These are phyloP conservation scores for Drosophila asahinai DNA, from an alignment of 1,140 invertebrate species.

Conservation along the genomic window DNA sequence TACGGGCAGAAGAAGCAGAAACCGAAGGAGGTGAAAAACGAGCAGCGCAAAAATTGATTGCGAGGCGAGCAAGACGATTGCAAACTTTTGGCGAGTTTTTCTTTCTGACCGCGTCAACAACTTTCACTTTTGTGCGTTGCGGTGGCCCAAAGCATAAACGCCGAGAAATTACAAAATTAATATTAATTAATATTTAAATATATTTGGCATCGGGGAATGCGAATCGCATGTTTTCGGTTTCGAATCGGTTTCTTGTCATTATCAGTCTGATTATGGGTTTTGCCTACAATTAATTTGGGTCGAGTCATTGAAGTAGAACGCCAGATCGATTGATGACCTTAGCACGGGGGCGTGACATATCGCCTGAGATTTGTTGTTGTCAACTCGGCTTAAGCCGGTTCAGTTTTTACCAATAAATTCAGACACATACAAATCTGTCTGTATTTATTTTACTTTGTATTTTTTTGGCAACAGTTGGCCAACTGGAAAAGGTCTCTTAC, in stretches of 20 bases:
- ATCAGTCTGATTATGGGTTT: conserved; percentile 41
- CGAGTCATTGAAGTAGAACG: conserved; percentile 80
- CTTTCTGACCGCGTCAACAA: conserved; percentile 70
- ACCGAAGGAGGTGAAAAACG: conserved; percentile 28
- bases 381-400: conserved; percentile 57
- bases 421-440: conserved; percentile 1
- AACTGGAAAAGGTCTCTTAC: conserved; percentile 58
- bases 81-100: conserved; percentile 65
- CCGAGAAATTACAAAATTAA: conserved; percentile 66
- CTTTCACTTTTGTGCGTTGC: conserved; percentile 70
- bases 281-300: conserved; percentile 56
- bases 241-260: conserved; percentile 10
- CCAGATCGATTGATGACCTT: conserved; percentile 61
- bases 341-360: conserved; percentile 62
- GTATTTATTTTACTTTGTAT: background rate
- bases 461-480: conserved; percentile 52
- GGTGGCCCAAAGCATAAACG: conserved; percentile 42
- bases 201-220: conserved; percentile 30
- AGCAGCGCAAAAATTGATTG: conserved; percentile 58
- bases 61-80: conserved; percentile 47
- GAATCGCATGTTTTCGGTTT: conserved; percentile 3
- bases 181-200: conserved; percentile 77
- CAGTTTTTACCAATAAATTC: conserved; percentile 14
- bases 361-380: conserved; percentile 50
- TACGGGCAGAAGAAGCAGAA: conserved; percentile 40